Evolutionary conservation across 37 sponge, comb jelly and placozoan species (phyloP).

Genomic region (Crambe crambe): DNA sequence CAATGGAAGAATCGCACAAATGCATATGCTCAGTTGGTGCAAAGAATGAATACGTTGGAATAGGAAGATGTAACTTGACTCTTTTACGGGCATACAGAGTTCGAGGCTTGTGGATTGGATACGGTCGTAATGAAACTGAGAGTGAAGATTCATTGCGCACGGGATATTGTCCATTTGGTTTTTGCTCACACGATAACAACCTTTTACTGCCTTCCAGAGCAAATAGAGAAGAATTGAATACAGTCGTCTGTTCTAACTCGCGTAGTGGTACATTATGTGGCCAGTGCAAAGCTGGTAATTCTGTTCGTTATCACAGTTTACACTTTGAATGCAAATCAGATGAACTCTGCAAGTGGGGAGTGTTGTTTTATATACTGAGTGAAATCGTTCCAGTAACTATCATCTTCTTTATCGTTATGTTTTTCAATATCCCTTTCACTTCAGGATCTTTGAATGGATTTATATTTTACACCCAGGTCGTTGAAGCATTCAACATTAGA

Average conservation of each 20-base stretch:
- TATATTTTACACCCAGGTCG: constrained; percentile 42
- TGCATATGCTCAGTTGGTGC: constrained; percentile 32
- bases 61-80: constrained; percentile 1
- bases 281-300: constrained; percentile 11
- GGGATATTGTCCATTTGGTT: not conserved
- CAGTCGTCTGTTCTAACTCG: constrained; percentile 2
- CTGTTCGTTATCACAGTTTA: constrained; percentile 28
- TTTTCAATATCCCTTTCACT: constrained; percentile 55
- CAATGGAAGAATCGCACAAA: not conserved
- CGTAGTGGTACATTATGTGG: constrained; percentile 30
- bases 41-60: not conserved
- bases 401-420: constrained; percentile 34
- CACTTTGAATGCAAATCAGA: constrained; percentile 3
- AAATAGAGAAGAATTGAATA: constrained; percentile 4
- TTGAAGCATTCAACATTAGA: constrained; percentile 3
- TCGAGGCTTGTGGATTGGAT: constrained; percentile 36
- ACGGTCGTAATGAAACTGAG: not conserved
- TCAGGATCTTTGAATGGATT: constrained; percentile 34
- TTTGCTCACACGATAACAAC: not conserved
- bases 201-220: constrained; percentile 2
- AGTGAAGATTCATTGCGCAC: constrained; percentile 9
- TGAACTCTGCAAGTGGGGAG: constrained; percentile 18
- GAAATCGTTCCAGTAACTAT: constrained; percentile 48
- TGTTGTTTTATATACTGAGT: constrained; percentile 39
- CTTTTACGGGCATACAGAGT: not conserved